Evolutionary conservation across 2,113 vertebrate species (phyloP).

Genomic region (Neodontobutis hainanensis): DNA sequence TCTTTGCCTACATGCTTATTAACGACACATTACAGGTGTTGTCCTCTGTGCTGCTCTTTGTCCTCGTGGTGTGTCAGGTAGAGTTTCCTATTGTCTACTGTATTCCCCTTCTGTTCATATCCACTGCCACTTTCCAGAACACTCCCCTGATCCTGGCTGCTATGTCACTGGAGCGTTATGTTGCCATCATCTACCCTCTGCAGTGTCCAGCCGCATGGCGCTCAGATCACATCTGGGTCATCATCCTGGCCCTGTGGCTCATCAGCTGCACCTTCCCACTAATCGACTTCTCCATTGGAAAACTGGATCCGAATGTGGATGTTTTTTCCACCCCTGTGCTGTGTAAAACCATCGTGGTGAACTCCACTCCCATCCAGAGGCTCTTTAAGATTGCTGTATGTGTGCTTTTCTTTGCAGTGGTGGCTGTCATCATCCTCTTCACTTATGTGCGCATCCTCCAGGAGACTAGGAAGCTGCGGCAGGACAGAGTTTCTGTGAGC

Average conservation of each 20-base stretch:
- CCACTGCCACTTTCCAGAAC: slow-evolving; percentile 71
- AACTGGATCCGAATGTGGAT: slow-evolving; percentile 6
- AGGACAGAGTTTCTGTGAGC: slow-evolving; percentile 63
- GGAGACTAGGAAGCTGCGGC: slow-evolving; percentile 70
- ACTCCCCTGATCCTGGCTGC: slow-evolving; percentile 74
- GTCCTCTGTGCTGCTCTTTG: slow-evolving; percentile 74
- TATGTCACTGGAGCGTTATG: slow-evolving; percentile 81
- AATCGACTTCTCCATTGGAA: slow-evolving; percentile 46
- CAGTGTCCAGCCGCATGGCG: slow-evolving; percentile 63
- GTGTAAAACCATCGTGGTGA: slow-evolving; percentile 32
- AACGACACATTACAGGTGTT: slow-evolving; percentile 77
- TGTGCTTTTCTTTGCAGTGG: slow-evolving; percentile 67
- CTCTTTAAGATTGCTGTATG: slow-evolving; percentile 54
- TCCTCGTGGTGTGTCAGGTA: slow-evolving; percentile 61
- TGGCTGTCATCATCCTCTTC: slow-evolving; percentile 71
- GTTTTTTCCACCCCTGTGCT: slow-evolving; percentile 33
- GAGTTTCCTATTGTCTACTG: slow-evolving; percentile 60
- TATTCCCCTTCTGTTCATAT: slow-evolving; percentile 64
- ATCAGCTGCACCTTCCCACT: slow-evolving; percentile 53
- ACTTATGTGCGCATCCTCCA: slow-evolving; percentile 77
- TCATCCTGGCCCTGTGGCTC: slow-evolving; percentile 65
- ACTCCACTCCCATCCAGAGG: slow-evolving; percentile 56
- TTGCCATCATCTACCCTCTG: slow-evolving; percentile 78
- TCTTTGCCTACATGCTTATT: slow-evolving; percentile 79
- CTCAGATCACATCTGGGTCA: slow-evolving; percentile 72